Conservation (phyloP, 2,113 vertebrate genomes). For the Henicopernis longicauda region DNA sequence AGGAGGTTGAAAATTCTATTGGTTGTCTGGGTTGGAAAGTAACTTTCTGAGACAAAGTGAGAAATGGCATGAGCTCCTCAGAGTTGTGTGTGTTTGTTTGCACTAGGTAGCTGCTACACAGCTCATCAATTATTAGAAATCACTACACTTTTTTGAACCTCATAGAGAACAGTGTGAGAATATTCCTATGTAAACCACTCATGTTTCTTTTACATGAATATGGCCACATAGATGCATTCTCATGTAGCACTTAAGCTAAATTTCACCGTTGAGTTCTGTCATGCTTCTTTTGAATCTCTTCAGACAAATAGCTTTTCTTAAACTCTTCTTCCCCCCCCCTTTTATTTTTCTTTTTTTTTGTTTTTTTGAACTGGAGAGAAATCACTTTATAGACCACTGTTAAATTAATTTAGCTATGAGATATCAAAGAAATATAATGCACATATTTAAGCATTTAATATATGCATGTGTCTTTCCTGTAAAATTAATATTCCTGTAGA, state of each 20-base stretch:
- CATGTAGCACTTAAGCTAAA: not conserved
- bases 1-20: not conserved
- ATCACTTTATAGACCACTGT: not conserved
- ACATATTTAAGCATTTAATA: not conserved
- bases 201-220: not conserved
- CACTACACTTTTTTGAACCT: not conserved
- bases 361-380: not conserved
- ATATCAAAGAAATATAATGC: not conserved
- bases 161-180: not conserved
- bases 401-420: not conserved
- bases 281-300: not conserved
- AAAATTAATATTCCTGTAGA: not conserved
- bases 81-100: not conserved
- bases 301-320: not conserved
- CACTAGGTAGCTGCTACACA: not conserved
- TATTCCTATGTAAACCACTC: not conserved
- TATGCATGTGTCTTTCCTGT: not conserved
- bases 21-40: not conserved
- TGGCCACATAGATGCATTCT: not conserved
- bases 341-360: too few relatives aligned
- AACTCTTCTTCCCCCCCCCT: rapidly evolving
- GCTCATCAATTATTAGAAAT: not conserved
- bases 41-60: not conserved
- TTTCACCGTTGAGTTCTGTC: not conserved
- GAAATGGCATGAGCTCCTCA: not conserved